Percentiles rank a stretch among this genome's conserved stretches.
These are phyloP conservation scores for Diadophis punctatus DNA, from an alignment of 2,113 vertebrate genomes.

Conservation along the genomic window DNA sequence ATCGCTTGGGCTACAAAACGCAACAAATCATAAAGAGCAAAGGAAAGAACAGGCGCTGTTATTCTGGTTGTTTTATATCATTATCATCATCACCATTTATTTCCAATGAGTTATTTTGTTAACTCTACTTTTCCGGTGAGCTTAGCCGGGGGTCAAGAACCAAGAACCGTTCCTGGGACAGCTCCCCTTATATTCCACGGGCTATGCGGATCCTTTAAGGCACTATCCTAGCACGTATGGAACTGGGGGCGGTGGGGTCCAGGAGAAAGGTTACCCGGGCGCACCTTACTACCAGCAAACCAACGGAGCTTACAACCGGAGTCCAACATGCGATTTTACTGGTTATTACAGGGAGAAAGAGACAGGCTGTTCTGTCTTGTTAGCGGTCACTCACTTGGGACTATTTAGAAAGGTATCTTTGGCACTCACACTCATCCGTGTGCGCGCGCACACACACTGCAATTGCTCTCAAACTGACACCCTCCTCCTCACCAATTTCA, in stretches of 20 bases:
- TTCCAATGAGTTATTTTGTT: constrained; percentile 99
- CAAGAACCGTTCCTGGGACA: constrained; percentile 98
- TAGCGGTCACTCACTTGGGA: too few species aligned
- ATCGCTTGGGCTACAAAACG: constrained; percentile 99
- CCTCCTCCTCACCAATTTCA: neutral
- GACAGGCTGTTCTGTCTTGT: constrained; percentile 69
- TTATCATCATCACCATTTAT: constrained; percentile 47
- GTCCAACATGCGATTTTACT: constrained; percentile 84
- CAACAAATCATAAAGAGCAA: constrained; percentile 99
- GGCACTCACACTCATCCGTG: neutral
- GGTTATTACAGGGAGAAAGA: constrained; percentile 91
- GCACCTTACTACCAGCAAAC: constrained; percentile 91
- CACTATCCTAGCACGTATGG: constrained; percentile 91
- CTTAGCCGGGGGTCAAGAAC: constrained; percentile 94
- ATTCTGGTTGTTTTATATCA: too few species aligned
- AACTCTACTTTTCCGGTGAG: constrained; percentile 99
- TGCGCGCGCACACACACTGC: neutral
- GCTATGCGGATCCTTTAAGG: constrained; percentile 95
- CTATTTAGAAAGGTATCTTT: neutral
- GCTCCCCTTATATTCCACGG: constrained; percentile 94
- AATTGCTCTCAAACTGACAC: neutral
- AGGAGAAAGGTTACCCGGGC: constrained; percentile 88
- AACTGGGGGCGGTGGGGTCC: constrained; percentile 77
- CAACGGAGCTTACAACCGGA: constrained; percentile 81
- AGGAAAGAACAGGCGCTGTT: constrained; percentile 78